A percentile compares a stretch with the other conserved stretches of the same genome.
Conservation (phyloP, 2,113 vertebrate species). For the Pterocles burchelli region DNA sequence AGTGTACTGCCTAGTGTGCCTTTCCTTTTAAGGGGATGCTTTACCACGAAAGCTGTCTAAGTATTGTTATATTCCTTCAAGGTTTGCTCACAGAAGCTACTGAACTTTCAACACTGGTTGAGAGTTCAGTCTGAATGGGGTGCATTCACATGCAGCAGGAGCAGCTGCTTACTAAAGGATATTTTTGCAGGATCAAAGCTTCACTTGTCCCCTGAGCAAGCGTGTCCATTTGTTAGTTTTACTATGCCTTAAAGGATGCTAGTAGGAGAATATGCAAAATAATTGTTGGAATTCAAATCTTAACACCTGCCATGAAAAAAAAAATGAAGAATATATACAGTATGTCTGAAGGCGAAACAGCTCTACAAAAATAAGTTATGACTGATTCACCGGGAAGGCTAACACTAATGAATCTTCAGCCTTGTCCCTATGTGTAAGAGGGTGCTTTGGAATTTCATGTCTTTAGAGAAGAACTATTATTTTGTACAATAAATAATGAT, state of each 20-base stretch:
- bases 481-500: conserved; percentile 9
- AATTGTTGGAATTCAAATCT: neutral
- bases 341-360: neutral
- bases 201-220: neutral
- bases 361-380: neutral
- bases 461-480: conserved; percentile 8
- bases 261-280: neutral
- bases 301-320: neutral
- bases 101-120: neutral
- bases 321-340: neutral
- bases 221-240: neutral
- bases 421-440: neutral
- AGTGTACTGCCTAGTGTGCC: neutral
- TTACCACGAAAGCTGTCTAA: neutral
- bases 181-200: neutral
- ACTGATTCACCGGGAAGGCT: neutral
- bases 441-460: neutral
- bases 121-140: neutral
- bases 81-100: neutral
- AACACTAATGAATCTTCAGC: neutral
- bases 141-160: neutral
- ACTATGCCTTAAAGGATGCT: neutral
- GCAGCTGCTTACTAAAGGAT: neutral
- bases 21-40: neutral
- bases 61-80: neutral